Evolutionary conservation across 2,113 vertebrate species (phyloP).

Genomic region (Hirundichthys speculiger): DNA sequence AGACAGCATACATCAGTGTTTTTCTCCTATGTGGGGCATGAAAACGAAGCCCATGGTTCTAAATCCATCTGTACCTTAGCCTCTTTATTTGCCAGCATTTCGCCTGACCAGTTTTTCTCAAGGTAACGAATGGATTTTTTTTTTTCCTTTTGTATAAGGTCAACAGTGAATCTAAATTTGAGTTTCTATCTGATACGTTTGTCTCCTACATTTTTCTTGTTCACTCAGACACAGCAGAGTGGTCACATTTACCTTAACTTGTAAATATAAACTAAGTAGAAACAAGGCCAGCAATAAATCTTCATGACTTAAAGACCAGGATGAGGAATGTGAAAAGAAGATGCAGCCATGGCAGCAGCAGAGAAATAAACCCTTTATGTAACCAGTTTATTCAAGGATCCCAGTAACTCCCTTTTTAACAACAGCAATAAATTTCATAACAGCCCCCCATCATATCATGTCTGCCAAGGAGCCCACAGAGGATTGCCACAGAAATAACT

Average conservation of each 20-base stretch:
- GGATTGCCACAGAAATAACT: conserved; percentile 34
- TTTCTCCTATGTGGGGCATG: neutral
- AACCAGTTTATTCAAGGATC: conserved; percentile 50
- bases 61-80: conserved; percentile 19
- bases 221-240: conserved; percentile 1
- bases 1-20: conserved; percentile 9
- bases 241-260: conserved; percentile 30
- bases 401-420: conserved; percentile 50
- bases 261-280: conserved; percentile 24
- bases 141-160: conserved; percentile 43
- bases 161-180: conserved; percentile 24
- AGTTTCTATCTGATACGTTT: neutral
- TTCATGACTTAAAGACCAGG: conserved; percentile 16
- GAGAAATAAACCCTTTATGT: conserved; percentile 31
- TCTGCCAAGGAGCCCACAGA: conserved; percentile 34
- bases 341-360: neutral
- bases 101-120: conserved; percentile 21
- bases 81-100: conserved; percentile 42
- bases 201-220: neutral
- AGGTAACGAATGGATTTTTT: conserved; percentile 17
- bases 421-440: conserved; percentile 49
- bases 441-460: conserved; percentile 22
- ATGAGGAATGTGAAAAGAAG: conserved; percentile 4
- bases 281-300: conserved; percentile 5
- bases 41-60: conserved; percentile 8